Base-by-base conservation (phyloP, 2,113 vertebrate species). In the Salvator merianae region DNA sequence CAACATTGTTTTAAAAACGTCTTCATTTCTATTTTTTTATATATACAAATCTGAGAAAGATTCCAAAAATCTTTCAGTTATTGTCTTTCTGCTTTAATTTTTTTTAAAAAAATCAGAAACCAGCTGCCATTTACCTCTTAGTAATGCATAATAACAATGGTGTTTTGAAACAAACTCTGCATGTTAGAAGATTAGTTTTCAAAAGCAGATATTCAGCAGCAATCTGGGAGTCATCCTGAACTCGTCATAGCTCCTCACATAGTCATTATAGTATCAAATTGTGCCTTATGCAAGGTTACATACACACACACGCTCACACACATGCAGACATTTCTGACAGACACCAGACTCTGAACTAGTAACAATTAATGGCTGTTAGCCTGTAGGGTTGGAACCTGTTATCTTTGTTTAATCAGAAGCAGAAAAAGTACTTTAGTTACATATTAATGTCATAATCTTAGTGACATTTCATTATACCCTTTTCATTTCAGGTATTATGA, bases 351-450 rank as follows among this genome's bases (percentile, higher is more conserved):
- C 68, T 86, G 55, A 65, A 74, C 72, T 84, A 86, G 69, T 2
- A 22, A 59, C 86, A 82, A 91, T 93, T 94, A 88, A 90, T 88
- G 50, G 34, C 13, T 90, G 79, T 89, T 91, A 70, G 85, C 65
- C 38, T 89, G 20, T 81, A 83, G 0, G 0, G 82, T 85, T 92
- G 69, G 84, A 91, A 88, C 53, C 43, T 87, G 24, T 84, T 93
- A 68, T 24, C 53, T 89, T 90, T 91, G 69, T 89, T 91, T 88
- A 91, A 86, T 91, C 63, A 89, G 77, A 91, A 92, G 81, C 30
- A 72, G 38, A 36, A 34, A 73, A 59, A 84, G 40, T 88, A 14
- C 18, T 86, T 70, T 86, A 74, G 83, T 86, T 63, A 53, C 72
- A 59, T 82, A 1, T 13, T 79, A 87, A 18, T 91, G 32, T 86